These are phyloP conservation scores for Scelioninae gen. 2 DNA, from an alignment of 2,888 invertebrate species.

Conservation along the genomic window DNA sequence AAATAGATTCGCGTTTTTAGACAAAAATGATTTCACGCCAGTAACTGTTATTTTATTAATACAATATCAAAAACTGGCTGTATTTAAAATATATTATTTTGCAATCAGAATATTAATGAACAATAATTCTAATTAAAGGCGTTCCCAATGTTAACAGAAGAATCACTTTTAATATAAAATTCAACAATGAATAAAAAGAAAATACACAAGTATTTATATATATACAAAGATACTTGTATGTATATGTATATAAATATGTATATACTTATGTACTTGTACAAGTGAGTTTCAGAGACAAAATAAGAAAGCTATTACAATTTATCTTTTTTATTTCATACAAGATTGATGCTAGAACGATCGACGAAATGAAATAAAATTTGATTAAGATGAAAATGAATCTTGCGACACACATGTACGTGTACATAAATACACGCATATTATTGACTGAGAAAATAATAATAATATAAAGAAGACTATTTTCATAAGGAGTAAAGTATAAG, in stretches of 20 bases:
- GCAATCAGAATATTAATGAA: no score
- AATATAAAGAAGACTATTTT: constrained; percentile 73
- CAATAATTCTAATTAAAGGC: no score
- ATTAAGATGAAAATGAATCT: not conserved
- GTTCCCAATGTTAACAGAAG: no score
- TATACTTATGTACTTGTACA: constrained; percentile 48
- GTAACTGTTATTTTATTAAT: no score
- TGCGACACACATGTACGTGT: constrained; percentile 48
- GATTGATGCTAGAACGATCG: not conserved
- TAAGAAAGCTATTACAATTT: constrained; percentile 15
- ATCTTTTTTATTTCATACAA: constrained; percentile 13
- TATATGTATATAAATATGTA: constrained; percentile 49
- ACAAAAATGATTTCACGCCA: no score
- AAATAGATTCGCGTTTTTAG: no score
- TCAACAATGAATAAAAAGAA: constrained; percentile 20
- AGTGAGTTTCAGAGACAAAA: constrained; percentile 33
- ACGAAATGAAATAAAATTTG: not conserved
- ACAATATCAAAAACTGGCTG: no score
- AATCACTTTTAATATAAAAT: no score
- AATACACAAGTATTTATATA: constrained; percentile 46
- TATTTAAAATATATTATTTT: no score
- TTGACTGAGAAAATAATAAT: constrained; percentile 65
- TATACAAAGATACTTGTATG: constrained; percentile 44
- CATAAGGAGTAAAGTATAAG: constrained; percentile 74
- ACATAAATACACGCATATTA: constrained; percentile 65